Evolutionary conservation across 1,140 invertebrate genomes (phyloP).

Genomic region (Latrodectus geometricus): DNA sequence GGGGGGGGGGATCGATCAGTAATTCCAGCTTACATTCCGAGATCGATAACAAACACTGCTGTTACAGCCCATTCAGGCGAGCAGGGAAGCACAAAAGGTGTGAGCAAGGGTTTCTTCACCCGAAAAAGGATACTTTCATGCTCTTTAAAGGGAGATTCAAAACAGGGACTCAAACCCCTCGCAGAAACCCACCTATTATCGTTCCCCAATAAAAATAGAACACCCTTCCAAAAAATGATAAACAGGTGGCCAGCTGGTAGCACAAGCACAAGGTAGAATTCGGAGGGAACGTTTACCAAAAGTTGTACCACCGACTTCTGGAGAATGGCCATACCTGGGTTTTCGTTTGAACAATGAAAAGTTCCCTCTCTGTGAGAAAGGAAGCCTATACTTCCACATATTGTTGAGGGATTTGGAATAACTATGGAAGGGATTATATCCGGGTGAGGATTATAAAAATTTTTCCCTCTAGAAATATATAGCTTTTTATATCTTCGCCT

Average conservation of each 20-base stretch:
- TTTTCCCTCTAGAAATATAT: too few species aligned
- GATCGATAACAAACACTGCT: not conserved
- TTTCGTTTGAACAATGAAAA: not conserved
- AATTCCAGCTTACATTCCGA: not conserved
- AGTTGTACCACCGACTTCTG: too few species aligned
- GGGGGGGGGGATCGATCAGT: too few species aligned
- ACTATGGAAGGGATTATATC: not conserved
- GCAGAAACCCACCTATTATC: not conserved
- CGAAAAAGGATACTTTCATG: not conserved
- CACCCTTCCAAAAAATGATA: not conserved
- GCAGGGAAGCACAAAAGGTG: slow-evolving; percentile 9
- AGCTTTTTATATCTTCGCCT: not conserved
- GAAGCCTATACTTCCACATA: not conserved
- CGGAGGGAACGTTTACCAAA: not conserved
- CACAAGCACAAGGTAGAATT: not conserved
- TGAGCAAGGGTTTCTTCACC: not conserved
- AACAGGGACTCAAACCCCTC: slow-evolving; percentile 12
- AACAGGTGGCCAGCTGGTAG: slow-evolving; percentile 24
- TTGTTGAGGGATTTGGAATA: not conserved
- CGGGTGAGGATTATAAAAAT: not conserved
- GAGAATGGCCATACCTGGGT: too few species aligned
- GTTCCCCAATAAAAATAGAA: slow-evolving; percentile 12
- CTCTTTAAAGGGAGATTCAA: not conserved
- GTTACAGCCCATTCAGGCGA: not conserved
- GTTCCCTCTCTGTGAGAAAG: not conserved